Conservation (phyloP, 1,140 invertebrate species). For the Ostrea denselamellosa region DNA sequence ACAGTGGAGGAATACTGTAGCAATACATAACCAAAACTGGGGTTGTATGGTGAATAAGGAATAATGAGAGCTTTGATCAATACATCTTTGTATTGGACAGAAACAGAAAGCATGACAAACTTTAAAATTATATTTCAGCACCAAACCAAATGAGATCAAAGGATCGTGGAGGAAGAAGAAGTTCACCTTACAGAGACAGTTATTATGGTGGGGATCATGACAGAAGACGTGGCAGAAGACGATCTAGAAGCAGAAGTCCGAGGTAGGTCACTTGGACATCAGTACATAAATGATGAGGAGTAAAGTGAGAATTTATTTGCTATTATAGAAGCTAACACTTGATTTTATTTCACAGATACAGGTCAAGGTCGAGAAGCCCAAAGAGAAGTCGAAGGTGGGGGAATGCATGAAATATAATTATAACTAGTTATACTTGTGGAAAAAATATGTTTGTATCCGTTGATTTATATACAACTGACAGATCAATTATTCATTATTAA, state of each 20-base stretch:
- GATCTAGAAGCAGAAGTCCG: slow-evolving; percentile 69
- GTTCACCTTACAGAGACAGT: slow-evolving; percentile 54
- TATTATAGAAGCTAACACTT: neutral
- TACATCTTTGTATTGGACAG: no score
- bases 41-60: no score
- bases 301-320: neutral
- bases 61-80: no score
- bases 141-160: slow-evolving; percentile 69
- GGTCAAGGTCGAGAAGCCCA: slow-evolving; percentile 52
- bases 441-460: slow-evolving; percentile 12
- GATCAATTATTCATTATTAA: neutral
- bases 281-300: neutral
- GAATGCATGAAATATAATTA: neutral
- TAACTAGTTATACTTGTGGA: neutral
- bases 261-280: slow-evolving; percentile 47
- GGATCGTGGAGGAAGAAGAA: slow-evolving; percentile 58
- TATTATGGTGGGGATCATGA: slow-evolving; percentile 57
- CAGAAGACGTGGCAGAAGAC: slow-evolving; percentile 51
- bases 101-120: neutral
- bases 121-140: slow-evolving; percentile 46
- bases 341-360: slow-evolving; percentile 43
- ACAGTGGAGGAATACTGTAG: no score
- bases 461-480: neutral
- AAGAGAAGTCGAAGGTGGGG: slow-evolving; percentile 13
- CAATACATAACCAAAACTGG: no score